phyloP scores from a whole-genome alignment of 2,113 vertebrate species.

The Solenodon paradoxus region DNA sequence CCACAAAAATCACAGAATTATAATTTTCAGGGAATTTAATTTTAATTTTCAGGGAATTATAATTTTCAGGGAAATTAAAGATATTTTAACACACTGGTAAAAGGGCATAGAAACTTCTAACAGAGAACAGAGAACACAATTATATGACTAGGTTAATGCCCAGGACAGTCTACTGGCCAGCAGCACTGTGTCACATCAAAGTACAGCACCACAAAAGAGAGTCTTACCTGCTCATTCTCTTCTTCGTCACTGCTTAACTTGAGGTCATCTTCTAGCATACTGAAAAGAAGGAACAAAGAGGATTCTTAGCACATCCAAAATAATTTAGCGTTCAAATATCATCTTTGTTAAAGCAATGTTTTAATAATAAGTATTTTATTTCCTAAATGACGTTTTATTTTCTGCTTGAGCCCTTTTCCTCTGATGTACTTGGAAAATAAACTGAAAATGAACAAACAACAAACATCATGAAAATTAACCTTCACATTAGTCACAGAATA shows the following conservation, averaged over 20 bases:
- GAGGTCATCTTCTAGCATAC: constrained; percentile 89
- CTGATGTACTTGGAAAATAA: background rate
- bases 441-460: no score
- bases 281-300: constrained; percentile 77
- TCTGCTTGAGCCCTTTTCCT: background rate
- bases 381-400: background rate
- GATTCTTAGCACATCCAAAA: constrained; percentile 46
- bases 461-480: background rate
- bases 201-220: background rate
- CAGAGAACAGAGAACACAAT: background rate
- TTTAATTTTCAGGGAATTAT: background rate
- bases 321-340: constrained; percentile 4
- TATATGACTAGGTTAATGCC: background rate
- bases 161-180: rapidly evolving
- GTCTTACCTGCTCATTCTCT: constrained; percentile 85
- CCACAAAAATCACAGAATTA: background rate
- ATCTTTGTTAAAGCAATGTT: constrained; percentile 4
- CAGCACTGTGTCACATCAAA: rapidly evolving
- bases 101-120: background rate
- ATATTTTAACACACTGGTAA: background rate
- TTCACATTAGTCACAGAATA: background rate
- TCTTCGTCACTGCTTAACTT: constrained; percentile 89
- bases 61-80: background rate
- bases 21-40: background rate
- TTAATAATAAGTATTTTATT: background rate